phyloP scores from a whole-genome alignment of 2,797 vertebrate species.

The Miichthys miiuy region DNA sequence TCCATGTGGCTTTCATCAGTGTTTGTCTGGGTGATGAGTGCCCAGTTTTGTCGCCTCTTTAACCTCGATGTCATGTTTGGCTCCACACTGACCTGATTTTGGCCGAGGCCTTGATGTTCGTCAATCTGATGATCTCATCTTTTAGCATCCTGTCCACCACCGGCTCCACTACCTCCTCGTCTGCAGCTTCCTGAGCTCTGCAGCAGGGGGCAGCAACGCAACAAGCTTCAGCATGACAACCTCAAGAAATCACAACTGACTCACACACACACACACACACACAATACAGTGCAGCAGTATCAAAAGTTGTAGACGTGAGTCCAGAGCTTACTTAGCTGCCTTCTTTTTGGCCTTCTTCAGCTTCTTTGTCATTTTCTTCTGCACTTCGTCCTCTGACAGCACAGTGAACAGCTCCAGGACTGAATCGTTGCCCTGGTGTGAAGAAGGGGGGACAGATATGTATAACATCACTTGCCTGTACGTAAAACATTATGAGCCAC shows the following conservation, averaged over 20 bases:
- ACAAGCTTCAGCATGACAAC: slow-evolving; percentile 2
- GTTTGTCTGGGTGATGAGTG: background rate
- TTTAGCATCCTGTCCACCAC: slow-evolving; percentile 81
- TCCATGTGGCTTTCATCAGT: background rate
- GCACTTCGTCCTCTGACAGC: slow-evolving; percentile 89
- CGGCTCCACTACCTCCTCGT: slow-evolving; percentile 66
- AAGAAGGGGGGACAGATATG: background rate
- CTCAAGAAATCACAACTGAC: too few relatives aligned
- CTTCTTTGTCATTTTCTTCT: slow-evolving; percentile 91
- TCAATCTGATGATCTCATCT: slow-evolving; percentile 90
- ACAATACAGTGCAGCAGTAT: background rate
- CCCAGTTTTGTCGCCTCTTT: background rate
- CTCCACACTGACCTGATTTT: slow-evolving; percentile 92
- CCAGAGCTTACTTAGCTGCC: slow-evolving; percentile 79
- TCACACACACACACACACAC: too few relatives aligned
- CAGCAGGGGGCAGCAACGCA: slow-evolving; percentile 38
- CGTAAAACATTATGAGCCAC: too few relatives aligned
- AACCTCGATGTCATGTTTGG: fast-evolving
- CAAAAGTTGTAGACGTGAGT: background rate
- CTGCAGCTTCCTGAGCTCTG: slow-evolving; percentile 82
- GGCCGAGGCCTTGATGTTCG: slow-evolving; percentile 90
- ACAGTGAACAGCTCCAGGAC: slow-evolving; percentile 92
- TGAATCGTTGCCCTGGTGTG: slow-evolving; percentile 88
- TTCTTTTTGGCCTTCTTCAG: slow-evolving; percentile 93
- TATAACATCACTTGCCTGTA: background rate